A percentile compares a stretch with the other conserved stretches of the same genome.
Evolutionary conservation across 2,888 invertebrate genomes (phyloP).

Genomic region (Gryllus longicercus): DNA sequence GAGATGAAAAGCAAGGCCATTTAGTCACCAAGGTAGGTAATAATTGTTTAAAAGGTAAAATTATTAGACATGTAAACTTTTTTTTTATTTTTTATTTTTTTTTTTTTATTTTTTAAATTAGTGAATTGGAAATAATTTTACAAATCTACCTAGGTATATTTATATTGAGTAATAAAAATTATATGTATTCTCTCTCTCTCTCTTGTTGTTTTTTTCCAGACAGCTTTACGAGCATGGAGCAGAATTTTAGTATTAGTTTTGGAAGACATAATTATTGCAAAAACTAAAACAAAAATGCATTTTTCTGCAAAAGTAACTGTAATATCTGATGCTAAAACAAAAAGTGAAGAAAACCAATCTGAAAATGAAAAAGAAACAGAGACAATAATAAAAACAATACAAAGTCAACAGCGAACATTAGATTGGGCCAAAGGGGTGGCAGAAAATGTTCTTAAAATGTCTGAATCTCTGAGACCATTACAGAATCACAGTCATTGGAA

Average conservation of each 20-base stretch:
- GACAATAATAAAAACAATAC: slow-evolving; percentile 43
- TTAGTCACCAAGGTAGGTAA: slow-evolving; percentile 56
- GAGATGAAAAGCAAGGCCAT: slow-evolving; percentile 59
- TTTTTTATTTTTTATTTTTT: too few relatives aligned
- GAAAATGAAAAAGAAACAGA: slow-evolving; percentile 44
- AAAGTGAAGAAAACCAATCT: slow-evolving; percentile 37
- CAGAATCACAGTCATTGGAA: slow-evolving; percentile 58
- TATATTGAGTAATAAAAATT: too few relatives aligned
- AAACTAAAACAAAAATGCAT: neutral
- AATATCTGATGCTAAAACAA: slow-evolving; percentile 31
- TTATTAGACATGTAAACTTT: too few relatives aligned
- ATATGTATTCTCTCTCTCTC: too few relatives aligned
- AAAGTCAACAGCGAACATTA: slow-evolving; percentile 47
- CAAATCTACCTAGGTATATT: too few relatives aligned
- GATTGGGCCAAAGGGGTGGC: slow-evolving; percentile 61
- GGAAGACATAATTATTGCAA: slow-evolving; percentile 43
- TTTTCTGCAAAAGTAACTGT: slow-evolving; percentile 21
- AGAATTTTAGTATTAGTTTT: slow-evolving; percentile 49
- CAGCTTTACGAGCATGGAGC: slow-evolving; percentile 50
- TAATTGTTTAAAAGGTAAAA: slow-evolving; percentile 18
- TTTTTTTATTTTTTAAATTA: too few relatives aligned
- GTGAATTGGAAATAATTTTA: too few relatives aligned
- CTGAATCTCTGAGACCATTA: slow-evolving; percentile 53
- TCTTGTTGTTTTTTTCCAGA: slow-evolving; percentile 42
- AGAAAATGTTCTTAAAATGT: slow-evolving; percentile 54